phyloP scores from a whole-genome alignment of 2,113 vertebrate genomes.

The Platanista minor region DNA sequence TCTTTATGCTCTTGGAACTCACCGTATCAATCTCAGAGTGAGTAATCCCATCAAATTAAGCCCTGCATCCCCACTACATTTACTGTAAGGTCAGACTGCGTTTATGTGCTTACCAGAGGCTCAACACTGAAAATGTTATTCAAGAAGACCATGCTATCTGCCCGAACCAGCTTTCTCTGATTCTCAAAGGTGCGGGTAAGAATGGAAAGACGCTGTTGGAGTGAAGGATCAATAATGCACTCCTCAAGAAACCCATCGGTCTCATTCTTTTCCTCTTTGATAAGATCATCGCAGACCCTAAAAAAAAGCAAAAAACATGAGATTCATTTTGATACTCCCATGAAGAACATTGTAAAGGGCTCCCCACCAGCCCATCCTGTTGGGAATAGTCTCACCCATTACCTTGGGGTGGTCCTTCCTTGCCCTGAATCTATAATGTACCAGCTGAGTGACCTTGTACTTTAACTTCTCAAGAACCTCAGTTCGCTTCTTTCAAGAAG shows the following conservation, averaged over 20 bases:
- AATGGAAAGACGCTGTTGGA: constrained; percentile 74
- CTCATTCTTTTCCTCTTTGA: constrained; percentile 66
- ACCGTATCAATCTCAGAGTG: background rate
- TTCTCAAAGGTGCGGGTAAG: constrained; percentile 78
- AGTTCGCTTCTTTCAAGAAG: background rate
- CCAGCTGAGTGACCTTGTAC: background rate
- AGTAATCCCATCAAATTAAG: background rate
- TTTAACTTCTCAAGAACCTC: background rate
- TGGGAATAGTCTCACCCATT: background rate
- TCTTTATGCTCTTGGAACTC: background rate
- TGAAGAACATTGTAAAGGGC: background rate
- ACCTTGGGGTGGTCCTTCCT: background rate
- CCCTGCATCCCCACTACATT: background rate
- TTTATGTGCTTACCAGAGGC: constrained; percentile 80
- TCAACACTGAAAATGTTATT: constrained; percentile 80
- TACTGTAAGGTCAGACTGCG: background rate
- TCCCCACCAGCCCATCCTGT: background rate
- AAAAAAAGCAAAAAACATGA: background rate
- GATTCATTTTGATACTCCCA: background rate
- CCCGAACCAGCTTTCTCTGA: constrained; percentile 64
- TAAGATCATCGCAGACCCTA: constrained; percentile 78
- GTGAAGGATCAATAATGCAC: constrained; percentile 71
- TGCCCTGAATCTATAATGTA: background rate
- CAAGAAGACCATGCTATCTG: constrained; percentile 74
- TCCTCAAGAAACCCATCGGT: constrained; percentile 76